Evolutionary conservation across 1,140 invertebrate species (phyloP), one percentile per base, ranked within the genome.

Genomic region (Penaeus vannamei): DNA sequence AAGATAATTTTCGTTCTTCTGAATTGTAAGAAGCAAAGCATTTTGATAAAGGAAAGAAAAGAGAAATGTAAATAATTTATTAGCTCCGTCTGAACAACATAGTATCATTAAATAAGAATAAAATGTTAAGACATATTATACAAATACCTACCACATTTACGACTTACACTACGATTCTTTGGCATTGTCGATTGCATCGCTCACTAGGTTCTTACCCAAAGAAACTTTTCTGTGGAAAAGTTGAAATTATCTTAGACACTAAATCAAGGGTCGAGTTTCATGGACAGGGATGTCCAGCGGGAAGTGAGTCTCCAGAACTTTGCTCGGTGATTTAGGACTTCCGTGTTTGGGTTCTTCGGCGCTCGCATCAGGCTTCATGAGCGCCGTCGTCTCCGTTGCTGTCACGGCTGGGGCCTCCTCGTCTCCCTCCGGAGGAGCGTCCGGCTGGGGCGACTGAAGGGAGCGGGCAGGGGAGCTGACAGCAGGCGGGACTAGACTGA

Each of bases 261-360:
- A 86, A 61, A 86, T 86, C 29, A 86, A 46, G 8, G 85, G 85
- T 17, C 85, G 59, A 29, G 29, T 10, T 77, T 86, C 85, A 23
- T 77, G 85, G 26, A 79, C 32, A 17, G 69, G 32, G 32, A 62
- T 69, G 42, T 89, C 87, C 8, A 89, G 23, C 2, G 87, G 87
- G 72, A 89, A 89, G 42, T 89, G 87, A 2, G 89, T 86, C 69
- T 90, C 84, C 29, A 90, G 62, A 4, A 86, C 77, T 29, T 32
- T 84, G 26, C 23, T 59, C 53, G 22, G 53, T 53, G 59, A 23
- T n/a, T 62, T 46, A 46, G 64, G n/a, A 20, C 20, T 76, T 60
- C 32, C 53, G 36, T 36, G 61, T 19, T n/a, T 23, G 22, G 32
- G 26, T 20, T 32, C n/a, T 29, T 36, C n/a, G 36, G 60, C 80